Percentiles rank a stretch among this genome's conserved stretches.
phyloP scores from a whole-genome alignment of 2,113 vertebrate genomes.

The Sturnus vulgaris region DNA sequence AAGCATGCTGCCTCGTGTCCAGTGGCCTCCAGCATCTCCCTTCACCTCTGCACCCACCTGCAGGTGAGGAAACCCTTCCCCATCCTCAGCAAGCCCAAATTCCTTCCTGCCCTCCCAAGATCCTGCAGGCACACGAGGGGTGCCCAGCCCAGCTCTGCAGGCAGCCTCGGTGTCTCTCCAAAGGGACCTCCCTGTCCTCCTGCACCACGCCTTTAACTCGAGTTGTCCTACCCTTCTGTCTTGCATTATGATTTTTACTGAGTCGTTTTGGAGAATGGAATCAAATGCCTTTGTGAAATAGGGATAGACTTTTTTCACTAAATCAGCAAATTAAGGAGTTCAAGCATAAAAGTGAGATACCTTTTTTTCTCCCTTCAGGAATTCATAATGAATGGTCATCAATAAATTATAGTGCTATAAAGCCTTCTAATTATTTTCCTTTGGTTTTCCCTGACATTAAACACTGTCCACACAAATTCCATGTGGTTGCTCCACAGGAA shows the following conservation, averaged over 20 bases:
- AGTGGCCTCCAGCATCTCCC: neutral
- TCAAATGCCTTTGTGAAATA: neutral
- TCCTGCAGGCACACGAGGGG: rapidly evolving
- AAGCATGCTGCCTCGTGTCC: neutral
- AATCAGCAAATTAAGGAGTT: neutral
- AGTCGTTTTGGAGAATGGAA: neutral
- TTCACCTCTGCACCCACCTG: neutral
- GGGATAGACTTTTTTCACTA: neutral
- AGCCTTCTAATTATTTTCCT: neutral
- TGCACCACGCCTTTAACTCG: neutral
- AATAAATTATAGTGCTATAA: slow-evolving; percentile 1
- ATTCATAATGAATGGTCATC: slow-evolving; percentile 1
- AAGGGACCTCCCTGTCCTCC: neutral
- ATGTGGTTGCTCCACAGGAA: neutral
- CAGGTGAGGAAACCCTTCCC: no score
- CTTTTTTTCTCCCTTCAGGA: neutral
- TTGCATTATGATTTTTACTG: neutral
- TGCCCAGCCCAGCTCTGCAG: neutral
- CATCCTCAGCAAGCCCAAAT: rapidly evolving
- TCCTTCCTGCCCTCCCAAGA: neutral
- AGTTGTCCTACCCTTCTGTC: neutral
- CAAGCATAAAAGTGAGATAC: neutral
- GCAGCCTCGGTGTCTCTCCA: neutral
- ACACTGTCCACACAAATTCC: neutral
- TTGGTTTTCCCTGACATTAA: neutral